phyloP scores from a whole-genome alignment of 2,888 invertebrate species.

The Selenia dentaria region DNA sequence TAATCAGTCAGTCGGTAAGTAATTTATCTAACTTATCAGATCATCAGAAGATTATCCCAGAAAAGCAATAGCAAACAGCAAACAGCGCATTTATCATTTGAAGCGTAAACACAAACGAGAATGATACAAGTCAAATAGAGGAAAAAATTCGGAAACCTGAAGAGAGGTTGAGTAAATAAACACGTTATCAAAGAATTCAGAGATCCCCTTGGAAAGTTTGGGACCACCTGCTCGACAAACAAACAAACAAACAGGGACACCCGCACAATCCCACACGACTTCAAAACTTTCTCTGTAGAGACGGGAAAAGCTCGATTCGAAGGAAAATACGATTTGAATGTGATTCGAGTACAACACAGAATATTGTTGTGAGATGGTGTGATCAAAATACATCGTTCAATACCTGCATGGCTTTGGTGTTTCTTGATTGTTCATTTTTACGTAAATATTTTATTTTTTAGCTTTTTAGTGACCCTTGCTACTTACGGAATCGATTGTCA shows the following conservation, averaged over 20 bases:
- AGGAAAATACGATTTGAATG: too few relatives aligned
- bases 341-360: too few relatives aligned
- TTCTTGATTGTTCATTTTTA: too few relatives aligned
- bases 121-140: conserved; percentile 30
- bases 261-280: conserved; percentile 27
- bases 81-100: conserved; percentile 19
- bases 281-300: conserved; percentile 24
- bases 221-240: conserved; percentile 44
- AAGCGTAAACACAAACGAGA: conserved; percentile 19
- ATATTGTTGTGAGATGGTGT: too few relatives aligned
- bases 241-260: conserved; percentile 41
- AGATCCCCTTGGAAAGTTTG: conserved; percentile 34
- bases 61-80: neutral
- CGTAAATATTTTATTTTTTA: too few relatives aligned
- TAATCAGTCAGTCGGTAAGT: too few relatives aligned
- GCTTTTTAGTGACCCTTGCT: too few relatives aligned
- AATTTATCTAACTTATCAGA: too few relatives aligned
- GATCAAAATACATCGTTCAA: too few relatives aligned
- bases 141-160: conserved; percentile 27
- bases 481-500: too few relatives aligned
- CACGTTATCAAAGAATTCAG: conserved; percentile 40
- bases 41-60: too few relatives aligned
- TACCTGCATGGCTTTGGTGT: too few relatives aligned
- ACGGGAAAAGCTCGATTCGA: conserved; percentile 11
- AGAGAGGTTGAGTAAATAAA: conserved; percentile 36